phyloP scores from a whole-genome alignment of 1,140 invertebrate species.

The Aphelinus atriplicis region DNA sequence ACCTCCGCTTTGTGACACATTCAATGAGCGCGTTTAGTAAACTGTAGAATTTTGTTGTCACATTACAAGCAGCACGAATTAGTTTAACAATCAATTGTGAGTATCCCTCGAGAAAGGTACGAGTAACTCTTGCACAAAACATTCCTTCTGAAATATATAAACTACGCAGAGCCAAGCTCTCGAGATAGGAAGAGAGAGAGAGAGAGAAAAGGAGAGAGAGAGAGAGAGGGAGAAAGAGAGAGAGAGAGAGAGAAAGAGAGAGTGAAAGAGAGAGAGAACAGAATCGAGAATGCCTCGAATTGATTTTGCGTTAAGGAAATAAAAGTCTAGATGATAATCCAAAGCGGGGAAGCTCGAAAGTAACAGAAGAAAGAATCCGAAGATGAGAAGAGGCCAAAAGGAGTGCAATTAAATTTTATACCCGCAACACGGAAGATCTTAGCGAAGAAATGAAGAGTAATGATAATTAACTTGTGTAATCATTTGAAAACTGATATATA shows the following conservation, averaged over 20 bases:
- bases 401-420: conserved; percentile 2
- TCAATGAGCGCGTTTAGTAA: too few relatives aligned
- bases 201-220: too few relatives aligned
- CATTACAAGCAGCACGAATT: too few relatives aligned
- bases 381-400: background rate
- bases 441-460: too few relatives aligned
- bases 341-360: background rate
- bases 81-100: too few relatives aligned
- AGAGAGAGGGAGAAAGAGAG: too few relatives aligned
- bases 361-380: background rate
- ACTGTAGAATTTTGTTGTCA: too few relatives aligned
- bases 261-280: background rate
- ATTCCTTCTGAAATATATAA: conserved; percentile 25
- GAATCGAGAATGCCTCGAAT: conserved; percentile 36
- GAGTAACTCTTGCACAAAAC: conserved; percentile 1
- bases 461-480: too few relatives aligned
- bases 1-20: too few relatives aligned
- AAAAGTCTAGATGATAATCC: background rate
- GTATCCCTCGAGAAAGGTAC: too few relatives aligned
- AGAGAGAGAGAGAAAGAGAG: too few relatives aligned
- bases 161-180: conserved; percentile 1
- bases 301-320: background rate
- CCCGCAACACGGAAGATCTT: background rate
- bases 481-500: too few relatives aligned
- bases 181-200: background rate